A percentile compares a stretch with the other conserved stretches of the same genome.
These are phyloP conservation scores for Dicranocentrus wangi DNA, from an alignment of 2,888 invertebrate genomes.

Conservation along the genomic window DNA sequence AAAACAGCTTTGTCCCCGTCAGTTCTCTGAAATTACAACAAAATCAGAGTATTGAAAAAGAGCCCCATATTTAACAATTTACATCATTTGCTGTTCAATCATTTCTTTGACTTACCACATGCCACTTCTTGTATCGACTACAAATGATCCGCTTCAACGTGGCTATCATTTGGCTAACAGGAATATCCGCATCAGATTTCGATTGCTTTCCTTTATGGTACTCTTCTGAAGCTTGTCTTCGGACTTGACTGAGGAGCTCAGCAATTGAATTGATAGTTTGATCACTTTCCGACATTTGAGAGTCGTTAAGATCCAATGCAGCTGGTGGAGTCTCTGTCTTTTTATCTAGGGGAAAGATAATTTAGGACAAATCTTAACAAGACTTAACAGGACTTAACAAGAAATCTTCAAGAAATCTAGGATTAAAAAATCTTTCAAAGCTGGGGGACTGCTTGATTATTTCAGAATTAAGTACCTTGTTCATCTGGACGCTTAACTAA, in stretches of 20 bases:
- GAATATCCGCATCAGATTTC: constrained; percentile 45
- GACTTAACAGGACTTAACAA: no score
- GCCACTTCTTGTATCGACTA: constrained; percentile 52
- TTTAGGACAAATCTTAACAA: no score
- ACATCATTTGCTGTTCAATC: no score
- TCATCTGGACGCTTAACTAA: constrained; percentile 36
- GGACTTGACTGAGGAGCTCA: constrained; percentile 37
- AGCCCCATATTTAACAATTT: no score
- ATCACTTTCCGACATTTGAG: constrained; percentile 45
- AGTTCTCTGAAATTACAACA: constrained; percentile 22
- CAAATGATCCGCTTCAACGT: constrained; percentile 47
- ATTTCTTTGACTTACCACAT: constrained; percentile 54
- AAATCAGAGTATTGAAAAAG: no score
- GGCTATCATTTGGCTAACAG: constrained; percentile 53
- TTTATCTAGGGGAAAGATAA: no score
- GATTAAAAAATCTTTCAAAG: no score
- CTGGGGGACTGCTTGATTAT: no score
- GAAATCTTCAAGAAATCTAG: no score
- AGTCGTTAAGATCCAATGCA: constrained; percentile 12
- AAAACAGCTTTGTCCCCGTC: constrained; percentile 57
- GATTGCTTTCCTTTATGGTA: constrained; percentile 50
- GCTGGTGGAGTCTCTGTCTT: neutral
- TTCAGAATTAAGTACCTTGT: no score
- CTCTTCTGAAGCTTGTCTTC: constrained; percentile 40
- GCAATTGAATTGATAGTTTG: constrained; percentile 34